These are phyloP conservation scores for Diglossa cyanea DNA, from an alignment of 2,797 vertebrate species.

Conservation along the genomic window DNA sequence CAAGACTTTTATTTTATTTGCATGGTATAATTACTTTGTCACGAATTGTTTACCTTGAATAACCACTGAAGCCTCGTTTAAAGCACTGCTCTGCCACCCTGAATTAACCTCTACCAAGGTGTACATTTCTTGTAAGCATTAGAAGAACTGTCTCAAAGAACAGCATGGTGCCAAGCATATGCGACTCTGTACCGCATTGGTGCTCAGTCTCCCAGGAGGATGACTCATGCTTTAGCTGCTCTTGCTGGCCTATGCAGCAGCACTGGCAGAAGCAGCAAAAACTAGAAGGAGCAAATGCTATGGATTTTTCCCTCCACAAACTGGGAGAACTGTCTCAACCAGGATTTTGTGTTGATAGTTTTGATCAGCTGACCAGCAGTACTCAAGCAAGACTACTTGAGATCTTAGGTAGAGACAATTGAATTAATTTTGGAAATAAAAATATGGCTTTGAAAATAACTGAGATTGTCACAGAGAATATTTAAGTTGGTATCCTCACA, in stretches of 20 bases:
- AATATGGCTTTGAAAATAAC: neutral
- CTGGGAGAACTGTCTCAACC: neutral
- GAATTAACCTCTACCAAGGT: slow-evolving; percentile 20
- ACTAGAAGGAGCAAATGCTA: neutral
- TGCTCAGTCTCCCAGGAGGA: slow-evolving; percentile 27
- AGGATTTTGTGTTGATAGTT: neutral
- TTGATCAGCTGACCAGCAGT: neutral
- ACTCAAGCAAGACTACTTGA: neutral
- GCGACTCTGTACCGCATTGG: slow-evolving; percentile 12
- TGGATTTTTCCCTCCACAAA: neutral
- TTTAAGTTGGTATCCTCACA: neutral
- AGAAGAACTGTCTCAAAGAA: slow-evolving; percentile 20
- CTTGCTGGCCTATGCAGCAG: slow-evolving; percentile 33
- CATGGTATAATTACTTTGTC: neutral
- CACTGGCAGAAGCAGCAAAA: neutral
- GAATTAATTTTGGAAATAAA: neutral
- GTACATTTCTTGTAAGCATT: neutral
- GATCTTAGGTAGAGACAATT: neutral
- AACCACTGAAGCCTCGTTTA: slow-evolving; percentile 11
- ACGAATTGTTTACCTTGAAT: slow-evolving; percentile 36
- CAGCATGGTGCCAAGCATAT: slow-evolving; percentile 32
- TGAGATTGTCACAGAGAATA: neutral
- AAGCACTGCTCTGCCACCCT: slow-evolving; percentile 44
- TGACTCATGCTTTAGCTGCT: slow-evolving; percentile 44
- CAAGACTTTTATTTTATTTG: slow-evolving; percentile 4